Evolutionary conservation across 2,797 vertebrate species (phyloP).

Genomic region (Merluccius polli): DNA sequence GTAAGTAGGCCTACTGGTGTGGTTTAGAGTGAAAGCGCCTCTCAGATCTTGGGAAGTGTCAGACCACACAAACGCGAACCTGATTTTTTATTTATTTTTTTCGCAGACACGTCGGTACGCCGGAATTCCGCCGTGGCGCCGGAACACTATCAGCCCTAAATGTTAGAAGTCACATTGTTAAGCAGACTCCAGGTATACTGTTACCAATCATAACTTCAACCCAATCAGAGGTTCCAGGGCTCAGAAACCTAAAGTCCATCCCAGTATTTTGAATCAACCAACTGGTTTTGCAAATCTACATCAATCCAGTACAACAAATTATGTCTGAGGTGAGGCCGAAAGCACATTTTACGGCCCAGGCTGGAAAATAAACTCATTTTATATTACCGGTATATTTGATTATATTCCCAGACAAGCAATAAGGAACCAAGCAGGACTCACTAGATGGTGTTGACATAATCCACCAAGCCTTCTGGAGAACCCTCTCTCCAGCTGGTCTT

Average conservation of each 20-base stretch:
- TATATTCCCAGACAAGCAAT: neutral
- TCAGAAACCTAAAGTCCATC: neutral
- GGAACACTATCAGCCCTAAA: too few relatives aligned
- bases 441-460: conserved; percentile 74
- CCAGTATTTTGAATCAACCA: neutral
- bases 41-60: too few relatives aligned
- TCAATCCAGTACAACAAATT: neutral
- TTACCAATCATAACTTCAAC: too few relatives aligned
- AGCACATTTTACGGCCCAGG: neutral
- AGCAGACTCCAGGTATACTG: too few relatives aligned
- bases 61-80: too few relatives aligned
- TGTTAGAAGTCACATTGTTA: too few relatives aligned
- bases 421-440: conserved; percentile 44
- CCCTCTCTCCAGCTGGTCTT: conserved; percentile 74
- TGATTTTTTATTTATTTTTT: too few relatives aligned
- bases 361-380: neutral
- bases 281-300: neutral
- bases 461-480: conserved; percentile 55
- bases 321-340: neutral
- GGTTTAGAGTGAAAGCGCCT: too few relatives aligned
- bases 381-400: too few relatives aligned
- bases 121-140: too few relatives aligned
- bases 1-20: too few relatives aligned
- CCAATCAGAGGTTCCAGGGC: neutral
- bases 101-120: too few relatives aligned